A percentile compares a stretch with the other conserved stretches of the same genome.
Evolutionary conservation across 2,797 vertebrate genomes (phyloP).

Genomic region (Schizopygopsis pylzovi): DNA sequence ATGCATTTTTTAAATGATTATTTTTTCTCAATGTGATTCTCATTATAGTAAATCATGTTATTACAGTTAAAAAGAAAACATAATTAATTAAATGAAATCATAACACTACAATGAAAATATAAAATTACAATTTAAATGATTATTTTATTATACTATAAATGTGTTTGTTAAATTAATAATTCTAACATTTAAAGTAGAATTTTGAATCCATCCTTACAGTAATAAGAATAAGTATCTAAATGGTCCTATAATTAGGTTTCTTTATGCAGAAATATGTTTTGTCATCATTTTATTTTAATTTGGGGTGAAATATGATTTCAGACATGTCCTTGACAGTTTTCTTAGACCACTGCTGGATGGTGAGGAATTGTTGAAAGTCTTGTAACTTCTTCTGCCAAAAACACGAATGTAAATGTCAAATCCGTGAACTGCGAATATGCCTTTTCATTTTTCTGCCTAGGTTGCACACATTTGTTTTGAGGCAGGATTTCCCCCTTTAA

Average conservation of each 20-base stretch:
- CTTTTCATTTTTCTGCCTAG: neutral
- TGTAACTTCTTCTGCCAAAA: neutral
- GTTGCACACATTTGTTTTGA: slow-evolving; percentile 6
- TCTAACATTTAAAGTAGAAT: neutral
- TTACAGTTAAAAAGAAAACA: neutral
- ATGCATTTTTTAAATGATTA: neutral
- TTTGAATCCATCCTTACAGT: neutral
- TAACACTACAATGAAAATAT: neutral
- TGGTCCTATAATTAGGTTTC: neutral
- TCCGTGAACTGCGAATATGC: neutral
- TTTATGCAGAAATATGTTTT: neutral
- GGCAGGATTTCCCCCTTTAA: neutral
- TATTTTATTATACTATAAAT: neutral
- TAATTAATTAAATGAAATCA: neutral
- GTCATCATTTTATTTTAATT: neutral
- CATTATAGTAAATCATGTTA: neutral
- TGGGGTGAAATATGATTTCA: neutral
- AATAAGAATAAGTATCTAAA: neutral
- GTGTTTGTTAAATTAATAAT: neutral
- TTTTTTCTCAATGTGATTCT: neutral
- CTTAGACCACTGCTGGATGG: slow-evolving; percentile 1
- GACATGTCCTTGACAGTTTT: neutral
- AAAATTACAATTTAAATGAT: neutral
- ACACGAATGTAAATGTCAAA: slow-evolving; percentile 8
- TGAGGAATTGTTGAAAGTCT: neutral